Percentiles rank a stretch among this genome's conserved stretches.
These are phyloP conservation scores for Turnix velox DNA, from an alignment of 2,113 vertebrate genomes.

Conservation along the genomic window DNA sequence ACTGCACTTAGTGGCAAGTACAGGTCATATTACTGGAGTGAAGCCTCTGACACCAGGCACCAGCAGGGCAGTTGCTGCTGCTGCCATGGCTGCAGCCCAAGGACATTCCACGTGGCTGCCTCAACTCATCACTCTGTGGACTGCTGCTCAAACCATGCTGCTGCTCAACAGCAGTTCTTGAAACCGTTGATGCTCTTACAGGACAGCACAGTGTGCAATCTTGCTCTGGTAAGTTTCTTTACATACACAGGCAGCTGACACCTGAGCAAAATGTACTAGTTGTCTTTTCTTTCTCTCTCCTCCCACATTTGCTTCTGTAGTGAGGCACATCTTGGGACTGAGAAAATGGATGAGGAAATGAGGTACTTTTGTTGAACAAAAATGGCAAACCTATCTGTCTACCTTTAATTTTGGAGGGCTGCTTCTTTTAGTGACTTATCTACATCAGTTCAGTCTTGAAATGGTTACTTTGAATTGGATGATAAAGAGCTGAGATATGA, in stretches of 20 bases:
- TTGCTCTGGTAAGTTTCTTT: constrained; percentile 23
- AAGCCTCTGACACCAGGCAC: not conserved
- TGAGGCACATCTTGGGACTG: not conserved
- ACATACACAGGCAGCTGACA: not conserved
- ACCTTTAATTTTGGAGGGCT: not conserved
- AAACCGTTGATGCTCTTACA: constrained; percentile 14
- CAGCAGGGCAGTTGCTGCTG: not conserved
- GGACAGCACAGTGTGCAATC: not conserved
- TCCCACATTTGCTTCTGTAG: not conserved
- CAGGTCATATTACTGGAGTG: not conserved
- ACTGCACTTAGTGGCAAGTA: not conserved
- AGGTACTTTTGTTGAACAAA: not conserved
- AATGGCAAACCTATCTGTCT: not conserved
- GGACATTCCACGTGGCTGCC: not conserved
- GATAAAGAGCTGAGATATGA: not conserved
- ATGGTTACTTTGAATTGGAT: not conserved
- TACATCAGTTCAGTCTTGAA: not conserved
- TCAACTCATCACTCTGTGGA: not conserved
- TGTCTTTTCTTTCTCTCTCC: not conserved
- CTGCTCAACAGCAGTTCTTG: not conserved
- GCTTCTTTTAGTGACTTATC: not conserved
- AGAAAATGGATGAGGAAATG: not conserved
- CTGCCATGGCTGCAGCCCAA: not conserved
- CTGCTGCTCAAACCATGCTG: not conserved
- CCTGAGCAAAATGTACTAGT: not conserved